These are phyloP conservation scores for Cairina moschata DNA, from an alignment of 2,113 vertebrate genomes.

Conservation along the genomic window DNA sequence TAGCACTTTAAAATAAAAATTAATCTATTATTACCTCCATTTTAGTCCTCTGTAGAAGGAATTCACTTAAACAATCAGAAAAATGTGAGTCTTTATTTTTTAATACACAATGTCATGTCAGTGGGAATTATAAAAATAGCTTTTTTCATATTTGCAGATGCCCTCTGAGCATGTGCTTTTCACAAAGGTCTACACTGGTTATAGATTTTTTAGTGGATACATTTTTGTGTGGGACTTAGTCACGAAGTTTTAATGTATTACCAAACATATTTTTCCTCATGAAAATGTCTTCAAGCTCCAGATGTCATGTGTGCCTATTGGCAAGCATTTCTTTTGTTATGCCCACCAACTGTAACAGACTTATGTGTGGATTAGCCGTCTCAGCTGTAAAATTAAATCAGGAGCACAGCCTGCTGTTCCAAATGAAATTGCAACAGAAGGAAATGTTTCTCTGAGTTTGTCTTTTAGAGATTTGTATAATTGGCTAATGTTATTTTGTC, in stretches of 20 bases:
- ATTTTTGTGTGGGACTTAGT: not conserved
- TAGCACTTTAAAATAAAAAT: not conserved
- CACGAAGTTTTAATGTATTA: constrained; percentile 24
- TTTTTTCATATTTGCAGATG: not conserved
- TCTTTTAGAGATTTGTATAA: constrained; percentile 50
- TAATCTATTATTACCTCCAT: not conserved
- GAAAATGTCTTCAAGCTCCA: constrained; percentile 40
- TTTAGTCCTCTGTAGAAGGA: not conserved
- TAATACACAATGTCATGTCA: not conserved
- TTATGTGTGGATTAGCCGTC: constrained; percentile 64
- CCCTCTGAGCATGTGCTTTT: not conserved
- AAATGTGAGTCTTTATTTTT: not conserved
- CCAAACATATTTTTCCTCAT: not conserved
- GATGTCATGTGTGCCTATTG: constrained; percentile 7
- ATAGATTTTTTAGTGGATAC: not conserved
- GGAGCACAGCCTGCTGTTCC: constrained; percentile 59
- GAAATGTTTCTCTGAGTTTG: constrained; percentile 42
- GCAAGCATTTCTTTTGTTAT: constrained; percentile 58
- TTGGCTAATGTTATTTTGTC: constrained; percentile 56
- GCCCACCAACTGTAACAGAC: constrained; percentile 29
- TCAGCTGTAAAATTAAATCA: constrained; percentile 70
- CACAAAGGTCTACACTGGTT: accelerated
- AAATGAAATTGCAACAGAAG: constrained; percentile 32
- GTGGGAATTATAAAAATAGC: not conserved
- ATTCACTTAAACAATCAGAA: not conserved